Evolutionary conservation across 2,113 vertebrate species (phyloP), one percentile per base, ranked within the genome.

Genomic region (Ahaetulla prasina): DNA sequence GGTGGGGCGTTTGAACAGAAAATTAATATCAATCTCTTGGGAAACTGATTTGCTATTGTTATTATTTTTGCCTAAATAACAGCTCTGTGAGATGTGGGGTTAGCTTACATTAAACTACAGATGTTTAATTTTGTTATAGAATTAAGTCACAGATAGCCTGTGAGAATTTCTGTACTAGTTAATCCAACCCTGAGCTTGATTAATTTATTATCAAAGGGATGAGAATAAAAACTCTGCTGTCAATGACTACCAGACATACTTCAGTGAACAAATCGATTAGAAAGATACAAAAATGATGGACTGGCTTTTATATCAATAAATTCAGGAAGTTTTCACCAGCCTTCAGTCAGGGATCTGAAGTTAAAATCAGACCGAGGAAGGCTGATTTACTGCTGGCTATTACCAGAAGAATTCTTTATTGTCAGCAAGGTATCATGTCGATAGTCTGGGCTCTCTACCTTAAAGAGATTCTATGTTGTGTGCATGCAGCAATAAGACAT

Each of bases 151-250:
- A 49, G 49, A 74, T 0, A 43, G 39, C 92, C 39, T 85, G 87
- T 1, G 55, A 49, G 90, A 95, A 88, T 8, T 95, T 94, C 55
- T 92, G 94, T 89, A 91, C 2, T 57, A 92, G 93, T 92, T 94
- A 94, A 94, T 94, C 91, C 85, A 92, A 60, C 22, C 93, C 52
- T 94, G 80, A 95, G 92, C 35, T 95, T 91, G 92, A 94, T 93
- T 94, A 87, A 95, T 91, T 91, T 88, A 47, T 86, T 57, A 95
- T 94, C 95, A 93, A 90, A 94, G 94, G 53, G n/a, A 39, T 55
- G 8, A 3, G 27, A 43, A 43, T 39, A 92, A 49, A 35, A 60
- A 95, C 9, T 25, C 35, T 92, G 93, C 92, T 22, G 35, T 89
- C 89, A 90, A 91, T 57, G 54, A 87, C 55, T 94, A 88, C n/a